phyloP scores from a whole-genome alignment of 2,113 vertebrate genomes.

The Urocynchramus pylzowi region DNA sequence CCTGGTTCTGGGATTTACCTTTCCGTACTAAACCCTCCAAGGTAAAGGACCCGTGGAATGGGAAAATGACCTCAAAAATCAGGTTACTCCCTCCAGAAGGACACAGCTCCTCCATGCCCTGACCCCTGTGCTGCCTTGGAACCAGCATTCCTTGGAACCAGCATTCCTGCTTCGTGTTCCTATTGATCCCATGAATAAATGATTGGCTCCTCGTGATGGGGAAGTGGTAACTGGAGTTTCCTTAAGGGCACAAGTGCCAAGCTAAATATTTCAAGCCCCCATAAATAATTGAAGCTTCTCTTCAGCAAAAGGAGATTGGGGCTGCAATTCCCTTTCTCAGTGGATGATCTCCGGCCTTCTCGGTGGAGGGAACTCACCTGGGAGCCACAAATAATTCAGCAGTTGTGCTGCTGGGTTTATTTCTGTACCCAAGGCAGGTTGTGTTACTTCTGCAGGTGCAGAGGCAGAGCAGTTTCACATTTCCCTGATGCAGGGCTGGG shows the following conservation, averaged over 20 bases:
- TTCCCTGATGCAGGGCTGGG: not conserved
- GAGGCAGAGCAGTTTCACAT: not conserved
- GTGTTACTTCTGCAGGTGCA: not conserved
- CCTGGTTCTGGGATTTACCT: not conserved
- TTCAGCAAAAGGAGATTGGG: not conserved
- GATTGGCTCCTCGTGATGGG: not conserved
- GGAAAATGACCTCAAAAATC: not conserved
- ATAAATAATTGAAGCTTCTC: slow-evolving; percentile 36
- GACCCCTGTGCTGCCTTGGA: not conserved
- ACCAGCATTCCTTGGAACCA: not conserved
- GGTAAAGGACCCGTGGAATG: rapidly evolving
- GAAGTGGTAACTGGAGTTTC: slow-evolving; percentile 2
- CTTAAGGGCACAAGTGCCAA: not conserved
- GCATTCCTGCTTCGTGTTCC: not conserved
- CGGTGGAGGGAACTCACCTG: not conserved
- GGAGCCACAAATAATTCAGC: slow-evolving; percentile 4
- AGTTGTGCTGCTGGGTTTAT: not conserved
- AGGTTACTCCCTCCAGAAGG: not conserved
- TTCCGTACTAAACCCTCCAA: not conserved
- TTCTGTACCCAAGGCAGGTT: not conserved
- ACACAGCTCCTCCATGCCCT: not conserved
- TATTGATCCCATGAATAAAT: slow-evolving; percentile 42
- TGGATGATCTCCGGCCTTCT: not conserved
- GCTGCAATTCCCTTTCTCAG: not conserved
- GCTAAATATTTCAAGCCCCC: slow-evolving; percentile 17